Evolutionary conservation across 2,797 vertebrate species (phyloP).

Genomic region (Helarctos malayanus): DNA sequence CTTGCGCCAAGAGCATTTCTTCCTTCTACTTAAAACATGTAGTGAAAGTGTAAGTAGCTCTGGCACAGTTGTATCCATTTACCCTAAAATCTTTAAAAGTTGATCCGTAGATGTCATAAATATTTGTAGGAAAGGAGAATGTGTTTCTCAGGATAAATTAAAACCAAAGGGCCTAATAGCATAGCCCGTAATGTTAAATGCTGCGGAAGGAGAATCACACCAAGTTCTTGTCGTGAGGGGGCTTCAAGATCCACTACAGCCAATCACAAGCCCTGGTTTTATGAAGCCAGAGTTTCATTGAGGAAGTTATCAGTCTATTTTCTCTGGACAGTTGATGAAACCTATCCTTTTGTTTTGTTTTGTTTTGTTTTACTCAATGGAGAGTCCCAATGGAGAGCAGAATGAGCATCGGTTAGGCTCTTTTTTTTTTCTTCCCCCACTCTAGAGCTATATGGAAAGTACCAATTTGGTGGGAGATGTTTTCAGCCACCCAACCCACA

Average conservation of each 20-base stretch:
- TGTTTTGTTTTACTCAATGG: background rate
- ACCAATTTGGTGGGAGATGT: background rate
- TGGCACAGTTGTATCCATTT: background rate
- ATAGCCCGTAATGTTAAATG: background rate
- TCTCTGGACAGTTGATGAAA: background rate
- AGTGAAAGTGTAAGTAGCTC: constrained; percentile 48
- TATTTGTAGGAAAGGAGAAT: constrained; percentile 12
- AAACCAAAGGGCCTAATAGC: background rate
- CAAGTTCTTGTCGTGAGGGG: background rate
- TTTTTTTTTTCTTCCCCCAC: background rate
- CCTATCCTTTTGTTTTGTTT: background rate
- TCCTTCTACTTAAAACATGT: background rate
- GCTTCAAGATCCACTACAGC: background rate
- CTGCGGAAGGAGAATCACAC: background rate
- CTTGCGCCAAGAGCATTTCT: background rate
- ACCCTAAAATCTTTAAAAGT: constrained; percentile 49
- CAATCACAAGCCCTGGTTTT: background rate
- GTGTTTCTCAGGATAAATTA: constrained; percentile 33
- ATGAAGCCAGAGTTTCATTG: constrained; percentile 22
- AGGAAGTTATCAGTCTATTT: constrained; percentile 15
- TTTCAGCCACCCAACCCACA: constrained; percentile 39
- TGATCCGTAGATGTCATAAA: background rate
- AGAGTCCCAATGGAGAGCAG: background rate
- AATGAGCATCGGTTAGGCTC: background rate
- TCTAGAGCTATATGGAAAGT: background rate